Evolutionary conservation across 2,113 vertebrate genomes (phyloP).

Genomic region (Catharus minimus): DNA sequence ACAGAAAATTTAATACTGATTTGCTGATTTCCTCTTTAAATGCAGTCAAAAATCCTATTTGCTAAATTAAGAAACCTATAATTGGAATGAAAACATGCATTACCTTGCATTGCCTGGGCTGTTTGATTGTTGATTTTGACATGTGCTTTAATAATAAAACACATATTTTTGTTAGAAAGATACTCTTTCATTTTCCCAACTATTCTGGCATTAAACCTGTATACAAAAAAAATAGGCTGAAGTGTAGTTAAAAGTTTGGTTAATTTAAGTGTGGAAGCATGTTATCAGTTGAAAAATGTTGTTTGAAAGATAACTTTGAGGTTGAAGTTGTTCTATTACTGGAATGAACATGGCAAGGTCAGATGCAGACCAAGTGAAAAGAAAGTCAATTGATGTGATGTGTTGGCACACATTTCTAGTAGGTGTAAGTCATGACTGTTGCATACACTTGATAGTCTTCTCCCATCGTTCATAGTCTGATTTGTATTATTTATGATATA

Average conservation of each 20-base stretch:
- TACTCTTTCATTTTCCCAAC: background rate
- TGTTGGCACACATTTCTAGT: background rate
- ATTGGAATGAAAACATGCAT: background rate
- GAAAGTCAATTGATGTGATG: background rate
- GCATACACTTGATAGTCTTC: background rate
- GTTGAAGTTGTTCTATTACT: background rate
- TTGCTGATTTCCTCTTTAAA: constrained; percentile 33
- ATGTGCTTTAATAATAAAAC: background rate
- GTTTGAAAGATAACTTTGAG: background rate
- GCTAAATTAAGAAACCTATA: background rate
- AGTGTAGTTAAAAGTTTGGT: background rate
- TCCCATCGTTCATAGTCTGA: background rate
- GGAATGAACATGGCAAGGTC: background rate
- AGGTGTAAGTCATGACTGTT: background rate
- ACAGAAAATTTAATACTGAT: constrained; percentile 14
- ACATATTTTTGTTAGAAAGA: background rate
- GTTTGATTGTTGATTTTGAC: background rate
- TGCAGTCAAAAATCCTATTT: background rate
- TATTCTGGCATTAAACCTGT: background rate
- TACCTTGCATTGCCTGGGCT: background rate
- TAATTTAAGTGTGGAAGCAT: background rate
- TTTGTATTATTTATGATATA: background rate
- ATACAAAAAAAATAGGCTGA: background rate
- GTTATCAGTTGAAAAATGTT: background rate
- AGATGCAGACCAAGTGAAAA: background rate